A percentile compares a stretch with the other conserved stretches of the same genome.
Conservation (phyloP, 1,140 invertebrate species). For the Neodiprion pinetum region DNA sequence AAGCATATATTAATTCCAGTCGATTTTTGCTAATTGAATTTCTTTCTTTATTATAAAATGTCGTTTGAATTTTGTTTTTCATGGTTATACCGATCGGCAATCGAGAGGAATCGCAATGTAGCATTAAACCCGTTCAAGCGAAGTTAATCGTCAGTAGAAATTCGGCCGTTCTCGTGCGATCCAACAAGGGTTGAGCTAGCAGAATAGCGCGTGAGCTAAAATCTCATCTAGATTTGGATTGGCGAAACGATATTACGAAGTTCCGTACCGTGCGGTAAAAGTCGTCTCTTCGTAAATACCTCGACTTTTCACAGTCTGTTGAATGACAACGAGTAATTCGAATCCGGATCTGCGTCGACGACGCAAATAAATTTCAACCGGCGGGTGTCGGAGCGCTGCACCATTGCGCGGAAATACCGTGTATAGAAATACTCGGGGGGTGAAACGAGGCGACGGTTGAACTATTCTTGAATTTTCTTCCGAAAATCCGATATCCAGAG, state of each 20-base stretch:
- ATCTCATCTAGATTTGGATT: no score
- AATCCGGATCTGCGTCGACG: not conserved
- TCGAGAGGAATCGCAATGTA: not conserved
- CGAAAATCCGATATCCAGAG: not conserved
- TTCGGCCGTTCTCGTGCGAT: not conserved
- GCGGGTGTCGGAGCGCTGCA: not conserved
- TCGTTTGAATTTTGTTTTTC: not conserved
- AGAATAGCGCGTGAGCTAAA: no score
- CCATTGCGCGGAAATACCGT: not conserved
- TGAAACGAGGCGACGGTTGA: not conserved
- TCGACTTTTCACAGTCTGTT: not conserved
- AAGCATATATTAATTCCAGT: not conserved
- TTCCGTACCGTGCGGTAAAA: no score
- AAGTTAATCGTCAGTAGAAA: constrained; percentile 1
- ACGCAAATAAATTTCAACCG: not conserved
- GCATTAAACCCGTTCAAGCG: not conserved
- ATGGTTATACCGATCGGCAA: not conserved
- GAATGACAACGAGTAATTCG: not conserved
- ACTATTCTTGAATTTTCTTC: constrained; percentile 1
- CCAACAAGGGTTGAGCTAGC: no score
- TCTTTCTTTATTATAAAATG: not conserved
- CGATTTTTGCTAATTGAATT: not conserved
- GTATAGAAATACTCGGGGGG: no score
- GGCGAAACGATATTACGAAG: no score
- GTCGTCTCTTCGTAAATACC: no score